phyloP scores from a whole-genome alignment of 1,140 invertebrate genomes.

The Galleria mellonella region DNA sequence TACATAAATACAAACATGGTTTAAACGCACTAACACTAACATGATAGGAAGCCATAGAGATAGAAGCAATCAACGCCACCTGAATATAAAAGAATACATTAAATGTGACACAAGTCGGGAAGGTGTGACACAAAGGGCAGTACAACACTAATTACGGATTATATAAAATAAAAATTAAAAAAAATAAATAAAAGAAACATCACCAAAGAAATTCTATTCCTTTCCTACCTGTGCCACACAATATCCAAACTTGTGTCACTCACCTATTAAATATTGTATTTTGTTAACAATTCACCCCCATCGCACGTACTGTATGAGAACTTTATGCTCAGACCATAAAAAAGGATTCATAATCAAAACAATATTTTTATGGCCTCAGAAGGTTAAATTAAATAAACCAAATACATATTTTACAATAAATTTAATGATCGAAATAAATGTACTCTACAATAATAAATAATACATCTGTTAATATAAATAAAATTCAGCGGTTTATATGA shows the following conservation, averaged over 20 bases:
- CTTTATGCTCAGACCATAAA: slow-evolving; percentile 4
- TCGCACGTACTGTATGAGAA: slow-evolving; percentile 5
- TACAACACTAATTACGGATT: slow-evolving; percentile 12
- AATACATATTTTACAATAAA: slow-evolving; percentile 1
- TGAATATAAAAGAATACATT: slow-evolving; percentile 2
- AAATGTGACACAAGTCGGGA: slow-evolving; percentile 70
- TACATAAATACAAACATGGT: background rate
- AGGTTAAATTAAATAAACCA: slow-evolving; percentile 7
- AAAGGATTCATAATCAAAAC: background rate
- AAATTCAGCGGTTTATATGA: too few species aligned
- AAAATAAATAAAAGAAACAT: slow-evolving; percentile 15
- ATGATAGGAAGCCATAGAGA: slow-evolving; percentile 4
- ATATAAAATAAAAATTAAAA: slow-evolving; percentile 13
- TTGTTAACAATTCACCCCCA: slow-evolving; percentile 6
- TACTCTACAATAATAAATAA: slow-evolving; percentile 6
- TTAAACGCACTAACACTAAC: background rate
- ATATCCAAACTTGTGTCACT: slow-evolving; percentile 69
- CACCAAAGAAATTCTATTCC: slow-evolving; percentile 21
- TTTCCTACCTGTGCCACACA: slow-evolving; percentile 72
- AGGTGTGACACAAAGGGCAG: slow-evolving; percentile 62
- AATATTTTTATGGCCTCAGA: background rate
- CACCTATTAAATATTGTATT: slow-evolving; percentile 34
- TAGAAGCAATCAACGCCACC: slow-evolving; percentile 3
- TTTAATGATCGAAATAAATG: background rate
- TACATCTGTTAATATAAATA: too few species aligned